phyloP scores from a whole-genome alignment of 2,797 vertebrate species.

The Eremophila alpestris region DNA sequence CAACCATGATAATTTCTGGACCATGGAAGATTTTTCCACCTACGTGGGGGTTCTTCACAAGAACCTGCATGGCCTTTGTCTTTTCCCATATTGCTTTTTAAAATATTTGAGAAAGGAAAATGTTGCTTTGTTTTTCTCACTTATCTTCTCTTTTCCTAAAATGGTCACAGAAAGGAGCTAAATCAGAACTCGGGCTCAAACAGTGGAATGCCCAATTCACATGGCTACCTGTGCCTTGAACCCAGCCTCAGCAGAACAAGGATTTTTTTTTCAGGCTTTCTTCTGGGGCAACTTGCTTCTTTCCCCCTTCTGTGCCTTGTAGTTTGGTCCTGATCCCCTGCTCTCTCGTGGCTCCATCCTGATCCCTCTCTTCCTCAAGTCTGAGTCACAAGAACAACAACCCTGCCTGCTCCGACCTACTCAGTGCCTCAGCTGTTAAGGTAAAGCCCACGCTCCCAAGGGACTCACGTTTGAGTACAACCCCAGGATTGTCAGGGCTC shows the following conservation, averaged over 20 bases:
- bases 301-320: not conserved
- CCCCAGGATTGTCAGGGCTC: slow-evolving; percentile 79
- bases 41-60: not conserved
- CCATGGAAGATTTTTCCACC: not conserved
- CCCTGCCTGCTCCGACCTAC: slow-evolving; percentile 58
- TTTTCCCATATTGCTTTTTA: not conserved
- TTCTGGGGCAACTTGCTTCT: not conserved
- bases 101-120: not conserved
- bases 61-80: not conserved
- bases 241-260: not conserved
- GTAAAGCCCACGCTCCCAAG: slow-evolving; percentile 75
- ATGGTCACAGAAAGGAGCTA: not conserved
- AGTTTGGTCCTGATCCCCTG: not conserved
- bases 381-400: slow-evolving; percentile 42
- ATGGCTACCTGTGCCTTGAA: not conserved
- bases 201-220: fast-evolving
- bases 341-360: slow-evolving; percentile 40
- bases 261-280: not conserved
- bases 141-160: not conserved
- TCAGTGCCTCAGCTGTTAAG: slow-evolving; percentile 77
- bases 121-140: not conserved
- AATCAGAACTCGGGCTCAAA: not conserved
- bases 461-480: slow-evolving; percentile 79
- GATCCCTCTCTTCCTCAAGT: slow-evolving; percentile 21
- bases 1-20: not conserved